Evolutionary conservation across 2,113 vertebrate species (phyloP).

Genomic region (Phasianus colchicus): DNA sequence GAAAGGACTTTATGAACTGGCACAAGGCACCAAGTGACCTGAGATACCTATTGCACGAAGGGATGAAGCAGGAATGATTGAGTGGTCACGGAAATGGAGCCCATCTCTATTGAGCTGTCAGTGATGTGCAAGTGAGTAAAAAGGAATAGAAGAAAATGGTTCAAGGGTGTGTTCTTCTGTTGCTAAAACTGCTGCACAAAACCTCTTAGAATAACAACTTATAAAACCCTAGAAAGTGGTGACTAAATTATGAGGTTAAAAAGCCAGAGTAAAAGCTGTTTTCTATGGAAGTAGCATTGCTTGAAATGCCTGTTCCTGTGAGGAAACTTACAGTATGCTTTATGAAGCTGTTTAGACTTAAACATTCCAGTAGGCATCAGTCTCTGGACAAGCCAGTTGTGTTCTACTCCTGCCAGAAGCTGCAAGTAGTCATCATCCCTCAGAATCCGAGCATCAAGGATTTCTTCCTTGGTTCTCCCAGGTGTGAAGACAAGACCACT

Average conservation of each 20-base stretch:
- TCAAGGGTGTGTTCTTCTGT: neutral
- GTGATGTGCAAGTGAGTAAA: neutral
- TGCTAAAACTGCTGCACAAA: neutral
- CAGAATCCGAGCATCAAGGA: constrained; percentile 73
- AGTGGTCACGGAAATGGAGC: neutral
- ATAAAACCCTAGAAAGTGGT: neutral
- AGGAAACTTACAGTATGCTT: constrained; percentile 81
- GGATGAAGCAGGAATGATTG: neutral
- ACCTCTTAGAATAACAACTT: neutral
- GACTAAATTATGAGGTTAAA: neutral
- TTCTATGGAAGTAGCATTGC: neutral
- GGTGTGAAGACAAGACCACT: constrained; percentile 34
- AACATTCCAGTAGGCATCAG: constrained; percentile 80
- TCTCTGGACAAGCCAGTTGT: constrained; percentile 84
- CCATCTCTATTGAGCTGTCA: neutral
- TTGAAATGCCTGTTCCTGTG: rapidly evolving
- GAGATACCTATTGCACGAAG: neutral
- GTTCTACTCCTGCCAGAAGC: constrained; percentile 87
- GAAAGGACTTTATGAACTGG: neutral
- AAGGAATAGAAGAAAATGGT: neutral
- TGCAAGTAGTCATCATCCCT: constrained; percentile 80
- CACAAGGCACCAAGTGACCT: neutral
- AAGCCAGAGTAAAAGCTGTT: neutral
- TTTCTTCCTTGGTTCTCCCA: constrained; percentile 5
- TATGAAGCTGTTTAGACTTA: constrained; percentile 70